Percentiles rank a stretch among this genome's conserved stretches.
Conservation (phyloP, 2,888 invertebrate genomes). For the Euzophera pinguis region DNA sequence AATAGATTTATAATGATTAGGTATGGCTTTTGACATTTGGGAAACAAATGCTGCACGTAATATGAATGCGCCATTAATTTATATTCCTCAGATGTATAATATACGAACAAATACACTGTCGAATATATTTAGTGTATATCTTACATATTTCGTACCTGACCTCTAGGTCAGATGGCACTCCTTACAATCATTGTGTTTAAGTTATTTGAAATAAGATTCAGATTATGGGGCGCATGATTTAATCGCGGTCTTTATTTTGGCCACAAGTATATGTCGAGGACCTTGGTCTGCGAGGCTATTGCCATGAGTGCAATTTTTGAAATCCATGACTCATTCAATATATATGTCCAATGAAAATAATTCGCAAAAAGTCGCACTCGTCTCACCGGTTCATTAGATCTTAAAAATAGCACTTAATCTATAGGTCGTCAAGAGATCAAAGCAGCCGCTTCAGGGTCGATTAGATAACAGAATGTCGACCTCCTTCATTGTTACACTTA, state of each 20-base stretch:
- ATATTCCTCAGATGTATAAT: constrained; percentile 24
- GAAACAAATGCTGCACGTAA: constrained; percentile 17
- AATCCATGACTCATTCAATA: no score
- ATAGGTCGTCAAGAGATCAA: not conserved
- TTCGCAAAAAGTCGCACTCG: no score
- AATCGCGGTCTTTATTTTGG: constrained; percentile 15
- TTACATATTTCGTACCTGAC: constrained; percentile 39
- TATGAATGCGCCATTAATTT: constrained; percentile 32
- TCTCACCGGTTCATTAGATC: no score
- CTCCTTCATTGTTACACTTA: constrained; percentile 12
- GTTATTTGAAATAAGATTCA: constrained; percentile 12
- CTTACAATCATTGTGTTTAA: constrained; percentile 22
- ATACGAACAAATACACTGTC: constrained; percentile 28
- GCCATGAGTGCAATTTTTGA: no score
- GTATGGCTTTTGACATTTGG: not conserved
- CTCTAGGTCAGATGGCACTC: constrained; percentile 44
- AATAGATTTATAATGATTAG: not conserved
- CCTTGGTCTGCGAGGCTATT: constrained; percentile 25
- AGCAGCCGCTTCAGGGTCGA: constrained; percentile 2
- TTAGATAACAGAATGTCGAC: constrained; percentile 12
- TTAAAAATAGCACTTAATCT: no score
- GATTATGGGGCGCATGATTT: not conserved
- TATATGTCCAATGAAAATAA: no score
- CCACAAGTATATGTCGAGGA: constrained; percentile 31
- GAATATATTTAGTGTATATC: constrained; percentile 24